These are phyloP conservation scores for Embiotoca jacksoni DNA, from an alignment of 2,113 vertebrate genomes.

Conservation along the genomic window DNA sequence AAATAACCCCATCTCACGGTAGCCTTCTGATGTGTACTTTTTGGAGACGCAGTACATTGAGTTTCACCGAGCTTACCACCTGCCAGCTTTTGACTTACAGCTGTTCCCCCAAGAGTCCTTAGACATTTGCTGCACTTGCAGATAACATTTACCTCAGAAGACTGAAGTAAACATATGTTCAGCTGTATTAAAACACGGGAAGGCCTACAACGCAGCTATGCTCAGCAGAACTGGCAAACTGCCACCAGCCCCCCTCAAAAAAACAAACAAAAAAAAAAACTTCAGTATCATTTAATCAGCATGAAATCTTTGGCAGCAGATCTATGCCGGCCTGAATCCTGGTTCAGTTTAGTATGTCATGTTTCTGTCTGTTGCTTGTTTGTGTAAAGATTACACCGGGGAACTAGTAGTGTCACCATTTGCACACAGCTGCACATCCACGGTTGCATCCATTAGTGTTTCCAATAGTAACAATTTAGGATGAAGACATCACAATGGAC, in stretches of 20 bases:
- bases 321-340: constrained; percentile 47
- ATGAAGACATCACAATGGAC: constrained; percentile 25
- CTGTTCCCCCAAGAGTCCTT: constrained; percentile 69
- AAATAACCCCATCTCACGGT: constrained; percentile 56
- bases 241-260: not conserved
- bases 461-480: constrained; percentile 27
- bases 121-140: constrained; percentile 62
- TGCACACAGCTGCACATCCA: constrained; percentile 27
- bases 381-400: constrained; percentile 45
- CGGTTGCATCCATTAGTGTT: constrained; percentile 40
- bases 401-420: constrained; percentile 31
- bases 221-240: constrained; percentile 47
- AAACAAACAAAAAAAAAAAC: constrained; percentile 26
- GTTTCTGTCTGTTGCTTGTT: constrained; percentile 49
- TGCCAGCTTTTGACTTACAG: constrained; percentile 74
- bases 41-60: constrained; percentile 62
- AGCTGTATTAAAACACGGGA: constrained; percentile 64
- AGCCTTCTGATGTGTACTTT: constrained; percentile 66
- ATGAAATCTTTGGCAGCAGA: constrained; percentile 54
- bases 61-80: constrained; percentile 71
- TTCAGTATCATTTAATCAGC: constrained; percentile 47
- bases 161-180: constrained; percentile 77
- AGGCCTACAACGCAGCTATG: constrained; percentile 42
- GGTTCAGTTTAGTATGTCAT: constrained; percentile 33
- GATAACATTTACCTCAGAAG: constrained; percentile 75